These are phyloP conservation scores for Oreochromis niloticus DNA, from an alignment of 2,113 vertebrate genomes.

Conservation along the genomic window DNA sequence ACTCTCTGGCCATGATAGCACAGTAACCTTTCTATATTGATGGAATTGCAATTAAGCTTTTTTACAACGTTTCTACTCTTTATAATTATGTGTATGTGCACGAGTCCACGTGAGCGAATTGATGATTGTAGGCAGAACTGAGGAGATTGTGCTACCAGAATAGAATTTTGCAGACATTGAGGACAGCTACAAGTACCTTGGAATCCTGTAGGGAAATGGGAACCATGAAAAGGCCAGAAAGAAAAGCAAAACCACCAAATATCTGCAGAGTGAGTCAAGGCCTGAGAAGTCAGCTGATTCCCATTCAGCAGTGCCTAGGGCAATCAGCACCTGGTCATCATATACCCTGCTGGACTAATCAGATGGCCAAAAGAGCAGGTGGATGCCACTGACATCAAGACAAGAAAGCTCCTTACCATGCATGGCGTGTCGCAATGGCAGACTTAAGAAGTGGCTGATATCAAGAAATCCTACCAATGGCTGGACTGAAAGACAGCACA, in stretches of 20 bases:
- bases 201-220: neutral
- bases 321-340: neutral
- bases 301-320: neutral
- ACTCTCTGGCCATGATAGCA: neutral
- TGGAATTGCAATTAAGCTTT: neutral
- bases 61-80: neutral
- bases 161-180: neutral
- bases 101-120: neutral
- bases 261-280: neutral
- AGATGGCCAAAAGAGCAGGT: neutral
- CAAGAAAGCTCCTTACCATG: neutral
- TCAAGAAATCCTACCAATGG: neutral
- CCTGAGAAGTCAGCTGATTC: neutral
- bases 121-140: neutral
- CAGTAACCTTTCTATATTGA: too few species aligned
- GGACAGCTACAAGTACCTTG: neutral
- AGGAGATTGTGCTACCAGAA: neutral
- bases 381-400: neutral
- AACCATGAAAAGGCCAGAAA: neutral
- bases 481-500: neutral
- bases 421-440: neutral
- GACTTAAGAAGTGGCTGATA: neutral
- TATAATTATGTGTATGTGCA: neutral
- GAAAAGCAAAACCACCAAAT: neutral
- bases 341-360: neutral